A percentile compares a stretch with the other conserved stretches of the same genome.
Evolutionary conservation across 2,888 invertebrate genomes (phyloP).

Genomic region (Prenolepis imparis): DNA sequence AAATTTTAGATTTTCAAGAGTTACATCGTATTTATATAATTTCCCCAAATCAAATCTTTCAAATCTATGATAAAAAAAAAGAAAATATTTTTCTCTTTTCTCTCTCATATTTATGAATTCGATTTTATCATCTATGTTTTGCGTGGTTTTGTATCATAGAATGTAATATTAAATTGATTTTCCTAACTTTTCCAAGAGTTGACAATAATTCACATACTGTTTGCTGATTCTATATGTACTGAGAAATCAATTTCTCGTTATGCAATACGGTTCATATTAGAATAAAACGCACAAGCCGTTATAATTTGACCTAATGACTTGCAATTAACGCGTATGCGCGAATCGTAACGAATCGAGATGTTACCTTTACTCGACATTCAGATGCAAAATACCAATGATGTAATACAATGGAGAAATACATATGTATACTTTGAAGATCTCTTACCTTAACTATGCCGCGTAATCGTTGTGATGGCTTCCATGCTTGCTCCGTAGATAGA

Average conservation of each 20-base stretch:
- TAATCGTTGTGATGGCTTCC: constrained; percentile 73
- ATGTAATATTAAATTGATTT: constrained; percentile 17
- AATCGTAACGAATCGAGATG: constrained; percentile 16
- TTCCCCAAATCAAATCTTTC: not conserved
- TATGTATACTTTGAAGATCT: not conserved
- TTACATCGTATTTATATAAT: not conserved
- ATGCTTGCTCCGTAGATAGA: constrained; percentile 65
- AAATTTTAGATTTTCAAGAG: not conserved
- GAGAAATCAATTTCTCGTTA: constrained; percentile 51
- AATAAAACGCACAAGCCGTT: constrained; percentile 46
- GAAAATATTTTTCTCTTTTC: not conserved
- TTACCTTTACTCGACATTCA: not conserved
- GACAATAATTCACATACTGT: constrained; percentile 59
- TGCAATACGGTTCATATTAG: constrained; percentile 1
- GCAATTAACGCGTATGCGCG: constrained; percentile 67
- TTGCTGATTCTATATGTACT: constrained; percentile 33
- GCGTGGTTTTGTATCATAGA: not conserved
- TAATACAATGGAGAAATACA: no score
- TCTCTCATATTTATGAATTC: not conserved
- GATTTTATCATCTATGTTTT: not conserved
- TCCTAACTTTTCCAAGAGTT: constrained; percentile 15
- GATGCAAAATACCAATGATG: no score
- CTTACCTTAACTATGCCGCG: constrained; percentile 79
- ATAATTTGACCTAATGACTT: constrained; percentile 76
- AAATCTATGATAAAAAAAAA: not conserved